Conservation (phyloP, 2,797 vertebrate species). For the Gymnoscopelus braueri region DNA sequence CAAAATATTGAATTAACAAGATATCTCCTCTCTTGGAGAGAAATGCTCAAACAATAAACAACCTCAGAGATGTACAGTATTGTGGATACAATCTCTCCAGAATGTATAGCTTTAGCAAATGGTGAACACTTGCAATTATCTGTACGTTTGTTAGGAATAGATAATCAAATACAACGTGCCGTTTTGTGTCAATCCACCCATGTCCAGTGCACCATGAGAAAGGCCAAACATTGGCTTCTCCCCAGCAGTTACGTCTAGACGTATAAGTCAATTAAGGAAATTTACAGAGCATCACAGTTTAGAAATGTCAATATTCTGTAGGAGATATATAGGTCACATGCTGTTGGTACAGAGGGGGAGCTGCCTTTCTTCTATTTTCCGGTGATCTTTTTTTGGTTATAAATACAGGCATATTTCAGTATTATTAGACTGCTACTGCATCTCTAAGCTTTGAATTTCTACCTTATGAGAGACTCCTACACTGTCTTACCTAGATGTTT, state of each 20-base stretch:
- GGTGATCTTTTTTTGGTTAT: too few relatives aligned
- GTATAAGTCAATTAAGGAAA: slow-evolving; percentile 36
- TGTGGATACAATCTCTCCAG: too few relatives aligned
- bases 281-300: slow-evolving; percentile 36
- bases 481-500: neutral
- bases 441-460: neutral
- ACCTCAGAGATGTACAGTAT: too few relatives aligned
- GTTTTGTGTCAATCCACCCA: slow-evolving; percentile 9
- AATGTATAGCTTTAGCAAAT: too few relatives aligned
- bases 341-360: slow-evolving; percentile 18
- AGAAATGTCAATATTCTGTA: slow-evolving; percentile 56
- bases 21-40: too few relatives aligned
- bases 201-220: neutral
- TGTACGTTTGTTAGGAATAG: neutral
- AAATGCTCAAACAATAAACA: too few relatives aligned
- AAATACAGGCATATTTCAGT: neutral
- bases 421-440: neutral
- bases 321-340: slow-evolving; percentile 50
- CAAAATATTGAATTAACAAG: too few relatives aligned
- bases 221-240: slow-evolving; percentile 9
- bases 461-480: neutral
- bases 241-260: slow-evolving; percentile 39
- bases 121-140: slow-evolving; percentile 5
- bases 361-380: neutral
- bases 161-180: slow-evolving; percentile 9